Percentiles rank a stretch among this genome's conserved stretches.
Conservation (phyloP, 2,113 vertebrate genomes). For the Laterallus jamaicensis region DNA sequence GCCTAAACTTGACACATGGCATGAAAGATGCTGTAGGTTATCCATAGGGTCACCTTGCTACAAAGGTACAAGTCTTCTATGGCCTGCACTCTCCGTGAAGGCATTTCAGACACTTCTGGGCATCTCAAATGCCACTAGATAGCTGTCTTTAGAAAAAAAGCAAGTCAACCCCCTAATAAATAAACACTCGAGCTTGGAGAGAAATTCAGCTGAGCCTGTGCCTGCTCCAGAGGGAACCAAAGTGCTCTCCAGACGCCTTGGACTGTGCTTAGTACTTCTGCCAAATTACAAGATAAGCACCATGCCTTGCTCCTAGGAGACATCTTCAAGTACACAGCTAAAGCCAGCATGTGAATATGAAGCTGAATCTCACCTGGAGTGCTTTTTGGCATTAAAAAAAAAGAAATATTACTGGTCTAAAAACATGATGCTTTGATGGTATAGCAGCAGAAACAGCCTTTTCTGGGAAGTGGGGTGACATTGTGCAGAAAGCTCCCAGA, state of each 20-base stretch:
- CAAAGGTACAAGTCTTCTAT: background rate
- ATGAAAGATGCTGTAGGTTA: background rate
- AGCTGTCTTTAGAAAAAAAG: no score
- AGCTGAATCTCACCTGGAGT: background rate
- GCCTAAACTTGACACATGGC: accelerated
- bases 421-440: background rate
- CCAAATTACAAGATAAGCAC: background rate
- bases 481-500: background rate
- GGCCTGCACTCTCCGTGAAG: background rate
- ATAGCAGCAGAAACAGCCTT: background rate
- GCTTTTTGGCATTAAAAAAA: background rate
- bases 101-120: background rate
- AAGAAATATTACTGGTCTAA: accelerated
- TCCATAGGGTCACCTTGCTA: accelerated
- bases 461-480: background rate
- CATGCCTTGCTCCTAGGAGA: background rate
- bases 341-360: background rate
- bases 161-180: accelerated
- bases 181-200: background rate
- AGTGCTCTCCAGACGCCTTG: background rate
- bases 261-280: accelerated
- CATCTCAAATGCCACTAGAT: background rate
- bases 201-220: background rate
- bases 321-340: background rate
- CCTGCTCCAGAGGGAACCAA: background rate